Evolutionary conservation across 64 coral and sea anemone genomes (phyloP), one percentile per base, ranked within the genome.

Genomic region (Stichodactyla helianthus): DNA sequence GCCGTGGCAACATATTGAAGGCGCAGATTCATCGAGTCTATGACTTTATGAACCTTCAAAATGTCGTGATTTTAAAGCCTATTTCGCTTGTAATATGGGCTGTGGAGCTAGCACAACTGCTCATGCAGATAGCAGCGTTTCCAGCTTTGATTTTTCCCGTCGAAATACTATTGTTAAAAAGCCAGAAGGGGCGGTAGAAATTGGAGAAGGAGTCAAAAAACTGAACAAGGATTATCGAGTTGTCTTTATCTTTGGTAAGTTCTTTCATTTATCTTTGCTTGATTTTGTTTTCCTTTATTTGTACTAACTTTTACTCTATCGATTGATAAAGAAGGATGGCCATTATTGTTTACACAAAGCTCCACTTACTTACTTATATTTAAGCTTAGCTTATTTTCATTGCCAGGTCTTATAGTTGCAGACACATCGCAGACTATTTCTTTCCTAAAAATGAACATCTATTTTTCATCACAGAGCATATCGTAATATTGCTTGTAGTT

Each of bases 161-260:
- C 78, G 94, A 86, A 96, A 96, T 79, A 96, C 94, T 31, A 50
- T 93, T 61, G 91, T 96, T 53, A 53, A 93, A 84, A 89, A 82
- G 60, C 94, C 94, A 13, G 82, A 93, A 55, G 91, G 93, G 54
- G 71, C 82, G 0, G 94, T 96, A 35, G 68, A 92, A 28, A 90
- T 96, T 26, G 94, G 94, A 8, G 86, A 92, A 44, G 94, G 94
- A 79, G 94, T 96, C 59, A 93, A 84, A 86, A 96, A 93, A 83
- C 86, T 96, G 79, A 87, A 93, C 77, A 79, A 62, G 52, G 88
- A 96, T 44, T 51, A 84, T 28, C 91, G 94, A 19, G 80, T 96
- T 78, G 94, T 96, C 27, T 93, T 96, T 86, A 90, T 96, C 27
- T 96, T 96, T 70, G 94, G 94, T 96, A 77, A 83, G 94, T 87